Base-by-base conservation (phyloP, 2,797 vertebrate species). In the Gymnoscopelus braueri region DNA sequence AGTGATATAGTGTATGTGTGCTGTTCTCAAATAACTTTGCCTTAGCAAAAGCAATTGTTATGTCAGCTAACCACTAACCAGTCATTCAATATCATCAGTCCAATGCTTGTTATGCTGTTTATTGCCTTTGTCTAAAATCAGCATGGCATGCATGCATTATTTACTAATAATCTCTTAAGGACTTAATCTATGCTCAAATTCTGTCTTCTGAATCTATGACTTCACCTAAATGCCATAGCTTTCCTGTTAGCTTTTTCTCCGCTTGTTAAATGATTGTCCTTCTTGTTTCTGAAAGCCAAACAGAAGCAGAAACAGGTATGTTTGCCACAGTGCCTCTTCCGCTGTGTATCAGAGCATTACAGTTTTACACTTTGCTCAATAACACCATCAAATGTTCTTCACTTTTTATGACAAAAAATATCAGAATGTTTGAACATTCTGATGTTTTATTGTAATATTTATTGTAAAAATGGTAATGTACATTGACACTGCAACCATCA, bases 231-330 rank as follows among this genome's bases (percentile, higher is more conserved):
- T 47, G 52, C 9, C 13, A 59, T 3, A 52, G 9, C 23, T 26
- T 56, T 53, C 5, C 12, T 59, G 14, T 57, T 54, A 64, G 53
- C 52, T 65, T 67, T 49, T 35, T 15, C 66, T 11, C 58, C 14
- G 11, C 58, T 82, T 79, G 56, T 69, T 87, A 74, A 90, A 87
- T 89, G 73, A 93, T 79, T 84, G 83, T 90, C 95, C 79, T 44
- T 95, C 87, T 94, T 93, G 86, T 79, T 87, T 90, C 87, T 87
- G 84, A 95, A 96, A 99, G 97, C 97, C 84, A 99, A 99, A 93
- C 97, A 98, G 97, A 98, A 98, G 96, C 97, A 97, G 92, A 98
- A 98, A 75, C 96, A 97, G 97, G 97, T 98, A 93, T 86, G 96
- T 93, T 58, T 75, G 23, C 48, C 5, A 57, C 35, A 61, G 55